phyloP scores from a whole-genome alignment of 2,888 invertebrate genomes.

The Oxyscelio sp. region DNA sequence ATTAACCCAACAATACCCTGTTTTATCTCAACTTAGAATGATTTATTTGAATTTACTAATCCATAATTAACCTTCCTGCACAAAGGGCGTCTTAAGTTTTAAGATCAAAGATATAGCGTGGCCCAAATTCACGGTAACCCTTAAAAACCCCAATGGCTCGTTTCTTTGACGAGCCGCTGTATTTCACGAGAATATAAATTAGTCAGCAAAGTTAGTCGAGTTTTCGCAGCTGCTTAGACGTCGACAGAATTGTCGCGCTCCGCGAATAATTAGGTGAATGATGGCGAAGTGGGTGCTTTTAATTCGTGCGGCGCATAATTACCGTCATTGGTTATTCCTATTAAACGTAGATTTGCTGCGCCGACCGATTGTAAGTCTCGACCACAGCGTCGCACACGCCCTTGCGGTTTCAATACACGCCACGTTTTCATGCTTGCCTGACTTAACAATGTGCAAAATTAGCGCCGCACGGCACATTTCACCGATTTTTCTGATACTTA shows the following conservation, averaged over 20 bases:
- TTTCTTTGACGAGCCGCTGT: not conserved
- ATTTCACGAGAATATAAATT: slow-evolving; percentile 14
- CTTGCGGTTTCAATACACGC: slow-evolving; percentile 19
- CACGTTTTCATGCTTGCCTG: slow-evolving; percentile 24
- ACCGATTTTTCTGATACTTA: slow-evolving; percentile 1
- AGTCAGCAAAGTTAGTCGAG: slow-evolving; percentile 23
- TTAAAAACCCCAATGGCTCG: not conserved
- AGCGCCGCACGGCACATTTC: not conserved
- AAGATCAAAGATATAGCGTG: slow-evolving; percentile 1
- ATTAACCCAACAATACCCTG: no score
- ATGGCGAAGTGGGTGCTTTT: slow-evolving; percentile 61
- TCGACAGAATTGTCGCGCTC: slow-evolving; percentile 44
- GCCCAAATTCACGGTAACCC: not conserved
- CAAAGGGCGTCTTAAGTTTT: slow-evolving; percentile 1
- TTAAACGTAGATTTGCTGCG: slow-evolving; percentile 37
- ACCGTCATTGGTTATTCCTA: slow-evolving; percentile 59
- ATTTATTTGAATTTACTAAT: no score
- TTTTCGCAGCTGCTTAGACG: slow-evolving; percentile 42
- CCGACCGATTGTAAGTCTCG: slow-evolving; percentile 26
- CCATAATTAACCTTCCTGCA: no score
- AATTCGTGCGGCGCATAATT: slow-evolving; percentile 56
- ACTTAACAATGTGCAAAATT: slow-evolving; percentile 11
- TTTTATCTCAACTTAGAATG: no score
- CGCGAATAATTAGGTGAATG: slow-evolving; percentile 66
- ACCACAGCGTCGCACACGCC: slow-evolving; percentile 24